Conservation (phyloP, 2,888 invertebrate genomes). For the Eupsilia transversa region DNA sequence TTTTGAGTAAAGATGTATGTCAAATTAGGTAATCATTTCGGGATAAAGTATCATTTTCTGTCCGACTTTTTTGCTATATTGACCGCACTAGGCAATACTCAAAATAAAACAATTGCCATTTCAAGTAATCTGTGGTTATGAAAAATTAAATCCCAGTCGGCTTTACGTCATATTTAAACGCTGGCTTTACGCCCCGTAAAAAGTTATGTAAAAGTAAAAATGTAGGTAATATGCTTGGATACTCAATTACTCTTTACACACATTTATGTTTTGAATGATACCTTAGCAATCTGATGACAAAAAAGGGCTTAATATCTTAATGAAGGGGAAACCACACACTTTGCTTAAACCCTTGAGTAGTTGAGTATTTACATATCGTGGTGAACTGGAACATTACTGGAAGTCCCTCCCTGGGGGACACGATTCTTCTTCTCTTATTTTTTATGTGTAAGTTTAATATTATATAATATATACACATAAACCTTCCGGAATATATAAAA, state of each 20-base stretch:
- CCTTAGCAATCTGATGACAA: background rate
- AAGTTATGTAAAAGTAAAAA: background rate
- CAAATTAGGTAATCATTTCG: background rate
- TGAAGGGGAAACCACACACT: background rate
- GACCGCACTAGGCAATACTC: background rate
- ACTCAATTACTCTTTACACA: background rate
- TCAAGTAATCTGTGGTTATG: background rate
- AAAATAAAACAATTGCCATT: background rate
- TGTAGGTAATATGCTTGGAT: background rate
- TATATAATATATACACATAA: too few relatives aligned
- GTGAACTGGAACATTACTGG: too few relatives aligned
- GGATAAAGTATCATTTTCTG: background rate
- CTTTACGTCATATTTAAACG: background rate
- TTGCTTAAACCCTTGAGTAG: slow-evolving; percentile 29
- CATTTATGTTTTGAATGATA: background rate
- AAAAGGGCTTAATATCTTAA: background rate
- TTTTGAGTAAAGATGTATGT: background rate
- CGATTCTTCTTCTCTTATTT: too few relatives aligned
- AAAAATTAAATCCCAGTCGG: background rate
- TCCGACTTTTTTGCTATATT: background rate
- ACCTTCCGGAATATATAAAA: too few relatives aligned
- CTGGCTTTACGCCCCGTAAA: background rate
- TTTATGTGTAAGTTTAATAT: too few relatives aligned
- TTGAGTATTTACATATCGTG: slow-evolving; percentile 45
- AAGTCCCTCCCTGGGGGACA: too few relatives aligned